A percentile compares a stretch with the other conserved stretches of the same genome.
Evolutionary conservation across 2,888 invertebrate genomes (phyloP).

Genomic region (Andrena minutula): DNA sequence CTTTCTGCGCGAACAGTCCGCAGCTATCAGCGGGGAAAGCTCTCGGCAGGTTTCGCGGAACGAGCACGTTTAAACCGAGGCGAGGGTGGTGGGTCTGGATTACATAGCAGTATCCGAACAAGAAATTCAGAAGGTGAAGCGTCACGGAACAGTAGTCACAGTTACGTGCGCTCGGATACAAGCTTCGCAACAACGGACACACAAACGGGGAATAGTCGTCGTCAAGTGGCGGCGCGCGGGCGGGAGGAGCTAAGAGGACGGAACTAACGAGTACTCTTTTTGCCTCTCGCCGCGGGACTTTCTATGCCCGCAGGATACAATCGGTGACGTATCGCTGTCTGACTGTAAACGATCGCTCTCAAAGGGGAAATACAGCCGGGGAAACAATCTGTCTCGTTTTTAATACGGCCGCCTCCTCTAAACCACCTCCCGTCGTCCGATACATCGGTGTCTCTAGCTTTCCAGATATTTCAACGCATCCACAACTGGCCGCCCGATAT

Average conservation of each 20-base stretch:
- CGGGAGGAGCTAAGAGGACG: constrained; percentile 13
- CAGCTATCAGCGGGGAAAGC: constrained; percentile 38
- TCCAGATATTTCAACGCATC: neutral
- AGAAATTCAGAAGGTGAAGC: constrained; percentile 61
- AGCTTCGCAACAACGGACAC: constrained; percentile 12
- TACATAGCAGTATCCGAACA: constrained; percentile 38
- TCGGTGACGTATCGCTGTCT: constrained; percentile 32
- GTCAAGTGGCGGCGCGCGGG: neutral
- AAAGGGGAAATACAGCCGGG: constrained; percentile 10
- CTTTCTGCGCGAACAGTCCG: constrained; percentile 54
- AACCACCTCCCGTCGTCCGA: neutral
- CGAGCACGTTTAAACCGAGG: constrained; percentile 27
- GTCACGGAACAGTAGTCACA: constrained; percentile 36
- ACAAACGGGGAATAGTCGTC: constrained; percentile 21
- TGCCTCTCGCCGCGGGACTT: constrained; percentile 29
- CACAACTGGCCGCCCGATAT: neutral
- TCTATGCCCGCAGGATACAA: constrained; percentile 20
- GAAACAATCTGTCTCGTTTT: constrained; percentile 34
- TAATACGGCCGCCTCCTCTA: neutral
- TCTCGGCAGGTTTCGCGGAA: constrained; percentile 39
- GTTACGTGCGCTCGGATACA: constrained; percentile 5
- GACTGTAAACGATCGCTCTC: constrained; percentile 28
- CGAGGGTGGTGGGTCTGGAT: neutral
- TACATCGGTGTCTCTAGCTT: neutral
- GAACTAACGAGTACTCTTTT: constrained; percentile 55